phyloP scores from a whole-genome alignment of 2,888 invertebrate genomes.

The Himalopsyche tibetana region DNA sequence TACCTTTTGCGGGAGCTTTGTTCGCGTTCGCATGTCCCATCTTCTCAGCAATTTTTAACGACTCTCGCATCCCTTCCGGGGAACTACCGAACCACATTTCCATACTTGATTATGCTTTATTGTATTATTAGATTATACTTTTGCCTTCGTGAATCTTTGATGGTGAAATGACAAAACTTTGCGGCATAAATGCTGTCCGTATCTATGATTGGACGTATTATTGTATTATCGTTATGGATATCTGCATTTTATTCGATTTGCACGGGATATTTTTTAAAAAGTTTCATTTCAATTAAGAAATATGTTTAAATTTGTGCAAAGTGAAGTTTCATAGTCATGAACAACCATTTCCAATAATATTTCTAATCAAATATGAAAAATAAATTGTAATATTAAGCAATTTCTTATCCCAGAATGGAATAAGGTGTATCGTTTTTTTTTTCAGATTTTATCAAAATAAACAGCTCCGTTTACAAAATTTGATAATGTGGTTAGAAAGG shows the following conservation, averaged over 20 bases:
- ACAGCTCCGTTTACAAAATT: no score
- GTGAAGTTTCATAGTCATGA: no score
- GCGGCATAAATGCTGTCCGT: background rate
- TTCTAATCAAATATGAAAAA: no score
- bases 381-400: no score
- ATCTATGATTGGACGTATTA: slow-evolving; percentile 1
- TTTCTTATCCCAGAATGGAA: no score
- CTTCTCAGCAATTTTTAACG: slow-evolving; percentile 58
- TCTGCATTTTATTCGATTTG: background rate
- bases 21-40: slow-evolving; percentile 21
- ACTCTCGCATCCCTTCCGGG: slow-evolving; percentile 53
- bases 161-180: background rate
- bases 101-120: slow-evolving; percentile 65
- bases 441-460: no score
- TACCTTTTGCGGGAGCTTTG: slow-evolving; percentile 39
- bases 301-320: background rate
- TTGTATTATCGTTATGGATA: background rate
- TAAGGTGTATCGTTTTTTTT: no score
- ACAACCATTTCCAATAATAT: no score
- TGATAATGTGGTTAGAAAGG: no score
- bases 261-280: background rate
- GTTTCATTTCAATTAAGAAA: background rate
- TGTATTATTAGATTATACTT: slow-evolving; percentile 60
- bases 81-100: slow-evolving; percentile 55
- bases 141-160: slow-evolving; percentile 44